These are phyloP conservation scores for Lepus townsendii DNA, from an alignment of 2,797 vertebrate species.

Conservation along the genomic window DNA sequence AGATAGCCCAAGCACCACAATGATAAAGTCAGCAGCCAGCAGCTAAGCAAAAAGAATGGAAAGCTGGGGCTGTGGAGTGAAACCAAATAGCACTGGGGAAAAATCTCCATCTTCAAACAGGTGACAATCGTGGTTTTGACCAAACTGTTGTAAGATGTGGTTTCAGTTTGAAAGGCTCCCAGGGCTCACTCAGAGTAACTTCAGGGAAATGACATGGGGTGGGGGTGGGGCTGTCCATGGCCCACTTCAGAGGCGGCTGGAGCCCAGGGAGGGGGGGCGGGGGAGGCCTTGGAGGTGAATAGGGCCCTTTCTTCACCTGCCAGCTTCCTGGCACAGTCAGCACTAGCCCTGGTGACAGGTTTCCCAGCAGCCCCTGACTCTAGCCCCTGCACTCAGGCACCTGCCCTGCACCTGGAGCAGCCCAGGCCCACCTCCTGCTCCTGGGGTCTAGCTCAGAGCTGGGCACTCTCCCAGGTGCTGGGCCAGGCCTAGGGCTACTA, in stretches of 20 bases:
- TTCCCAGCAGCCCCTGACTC: neutral
- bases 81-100: neutral
- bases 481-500: neutral
- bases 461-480: neutral
- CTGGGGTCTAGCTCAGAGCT: neutral
- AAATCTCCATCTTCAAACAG: constrained; percentile 14
- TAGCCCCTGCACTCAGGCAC: neutral
- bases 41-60: neutral
- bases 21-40: neutral
- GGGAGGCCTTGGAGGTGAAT: neutral
- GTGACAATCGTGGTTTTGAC: neutral
- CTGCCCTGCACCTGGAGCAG: neutral
- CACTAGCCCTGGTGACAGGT: neutral
- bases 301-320: neutral
- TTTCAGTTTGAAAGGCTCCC: constrained; percentile 50
- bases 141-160: neutral
- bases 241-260: neutral
- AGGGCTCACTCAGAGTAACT: neutral
- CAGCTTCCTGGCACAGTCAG: no score
- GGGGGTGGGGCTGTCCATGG: neutral
- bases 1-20: no score
- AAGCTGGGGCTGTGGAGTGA: neutral
- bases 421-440: neutral
- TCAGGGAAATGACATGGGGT: neutral
- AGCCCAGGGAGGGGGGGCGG: neutral